Evolutionary conservation across 2,113 vertebrate genomes (phyloP).

Genomic region (Parotia lawesii): DNA sequence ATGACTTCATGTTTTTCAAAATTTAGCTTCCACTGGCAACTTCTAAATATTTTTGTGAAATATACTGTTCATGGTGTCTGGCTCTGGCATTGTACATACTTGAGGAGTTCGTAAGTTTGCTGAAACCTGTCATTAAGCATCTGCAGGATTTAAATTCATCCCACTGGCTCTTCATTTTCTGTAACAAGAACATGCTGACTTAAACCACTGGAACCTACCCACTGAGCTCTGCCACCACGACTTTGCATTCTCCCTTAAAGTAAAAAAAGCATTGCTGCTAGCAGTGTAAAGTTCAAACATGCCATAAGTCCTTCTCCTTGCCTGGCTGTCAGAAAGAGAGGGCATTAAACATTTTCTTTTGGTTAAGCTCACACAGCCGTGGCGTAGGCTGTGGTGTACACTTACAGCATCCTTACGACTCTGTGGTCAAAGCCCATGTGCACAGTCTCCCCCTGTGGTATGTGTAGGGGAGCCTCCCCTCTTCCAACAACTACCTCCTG

Average conservation of each 20-base stretch:
- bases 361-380: neutral
- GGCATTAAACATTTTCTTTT: neutral
- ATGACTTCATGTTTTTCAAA: neutral
- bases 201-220: conserved; percentile 41
- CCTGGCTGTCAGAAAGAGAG: neutral
- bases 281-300: neutral
- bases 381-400: fast-evolving
- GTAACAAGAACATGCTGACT: conserved; percentile 54
- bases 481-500: neutral
- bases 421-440: neutral
- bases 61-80: neutral
- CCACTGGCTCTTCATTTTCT: conserved; percentile 25
- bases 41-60: neutral
- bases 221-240: neutral
- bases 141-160: conserved; percentile 37
- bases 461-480: neutral
- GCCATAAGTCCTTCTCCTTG: neutral
- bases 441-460: neutral
- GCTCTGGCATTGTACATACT: neutral
- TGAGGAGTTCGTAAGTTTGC: neutral
- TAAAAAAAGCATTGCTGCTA: neutral
- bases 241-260: neutral
- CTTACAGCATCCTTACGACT: neutral
- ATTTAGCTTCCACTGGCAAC: conserved; percentile 1
- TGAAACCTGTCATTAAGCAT: conserved; percentile 63